Base-by-base conservation (phyloP, 2,797 vertebrate species). In the Limosa lapponica region DNA sequence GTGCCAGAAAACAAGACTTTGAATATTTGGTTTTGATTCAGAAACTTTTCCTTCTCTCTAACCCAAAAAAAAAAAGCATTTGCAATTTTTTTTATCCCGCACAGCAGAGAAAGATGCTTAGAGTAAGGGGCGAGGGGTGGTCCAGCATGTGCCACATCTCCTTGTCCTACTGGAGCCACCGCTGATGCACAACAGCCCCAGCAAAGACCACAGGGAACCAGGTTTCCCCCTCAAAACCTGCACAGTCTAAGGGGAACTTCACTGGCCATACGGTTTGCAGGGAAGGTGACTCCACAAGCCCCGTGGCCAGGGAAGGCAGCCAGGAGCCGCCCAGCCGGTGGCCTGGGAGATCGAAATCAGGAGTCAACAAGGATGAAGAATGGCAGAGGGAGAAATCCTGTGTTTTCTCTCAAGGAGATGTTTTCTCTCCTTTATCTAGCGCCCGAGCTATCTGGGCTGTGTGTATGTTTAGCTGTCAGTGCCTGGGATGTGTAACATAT, bases 371-470 rank as follows among this genome's bases (percentile, higher is more conserved):
- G 13, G 80, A 82, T 90, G 91, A 95, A 88, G 89, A 78, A 87
- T 73, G 77, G 10, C 72, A 91, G 80, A 73, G 20, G 55, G 58
- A 83, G 70, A 90, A 88, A 58, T 48, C 36, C 79, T 75, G 82
- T 58, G 82, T 91, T 93, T 88, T 92, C 69, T 93, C 84, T 93
- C 55, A 20, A 39, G 80, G 70, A 89, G 78, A 69, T 83, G 89
- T 96, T 97, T 95, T 96, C 83, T 49, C 83, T 85, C 74, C 87
- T 91, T 92, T 96, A 93, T 96, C 95, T 96, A 61, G 15, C 0
- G 12, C 28, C 13, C 48, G 17, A 86, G 89, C 37, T 88, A 73
- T 85, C 55, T 70, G 37, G 74, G 89, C 65, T 87, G 90, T 73
- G 89, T 91, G 81, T 94, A 78, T 8, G n/a, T 82, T 79, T 18